A percentile compares a stretch with the other conserved stretches of the same genome.
These are phyloP conservation scores for Chouioia cunea DNA, from an alignment of 2,888 invertebrate species.

Conservation along the genomic window DNA sequence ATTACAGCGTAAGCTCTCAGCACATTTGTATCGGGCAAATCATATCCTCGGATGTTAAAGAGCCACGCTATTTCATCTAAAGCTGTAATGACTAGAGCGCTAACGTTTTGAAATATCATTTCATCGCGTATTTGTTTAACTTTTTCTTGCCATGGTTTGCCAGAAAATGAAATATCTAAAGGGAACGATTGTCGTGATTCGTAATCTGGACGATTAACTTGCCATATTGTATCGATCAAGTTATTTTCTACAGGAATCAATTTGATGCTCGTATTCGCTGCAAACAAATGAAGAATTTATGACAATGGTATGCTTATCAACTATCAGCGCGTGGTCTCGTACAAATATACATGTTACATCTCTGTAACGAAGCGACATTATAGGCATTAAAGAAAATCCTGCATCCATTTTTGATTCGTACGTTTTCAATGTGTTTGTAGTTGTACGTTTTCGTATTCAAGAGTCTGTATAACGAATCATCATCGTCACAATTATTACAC, in stretches of 20 bases:
- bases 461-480: no score
- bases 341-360: no score
- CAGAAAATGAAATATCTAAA: slow-evolving; percentile 72
- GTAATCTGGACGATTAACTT: slow-evolving; percentile 73
- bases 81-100: slow-evolving; percentile 87
- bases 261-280: slow-evolving; percentile 69
- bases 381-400: no score
- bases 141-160: slow-evolving; percentile 83
- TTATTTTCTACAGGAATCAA: slow-evolving; percentile 76
- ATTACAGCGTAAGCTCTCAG: slow-evolving; percentile 82
- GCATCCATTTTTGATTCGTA: no score
- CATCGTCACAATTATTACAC: no score
- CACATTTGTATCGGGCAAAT: slow-evolving; percentile 85
- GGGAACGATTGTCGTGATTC: slow-evolving; percentile 74
- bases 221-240: slow-evolving; percentile 86
- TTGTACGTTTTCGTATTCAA: no score
- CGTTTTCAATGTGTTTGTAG: no score
- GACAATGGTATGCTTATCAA: no score
- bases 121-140: slow-evolving; percentile 76
- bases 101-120: slow-evolving; percentile 74
- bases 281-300: neutral
- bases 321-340: no score
- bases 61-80: slow-evolving; percentile 91
- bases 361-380: no score
- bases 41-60: slow-evolving; percentile 87